A percentile compares a stretch with the other conserved stretches of the same genome.
Conservation (phyloP, 2,113 vertebrate species). For the Oxyura jamaicensis region DNA sequence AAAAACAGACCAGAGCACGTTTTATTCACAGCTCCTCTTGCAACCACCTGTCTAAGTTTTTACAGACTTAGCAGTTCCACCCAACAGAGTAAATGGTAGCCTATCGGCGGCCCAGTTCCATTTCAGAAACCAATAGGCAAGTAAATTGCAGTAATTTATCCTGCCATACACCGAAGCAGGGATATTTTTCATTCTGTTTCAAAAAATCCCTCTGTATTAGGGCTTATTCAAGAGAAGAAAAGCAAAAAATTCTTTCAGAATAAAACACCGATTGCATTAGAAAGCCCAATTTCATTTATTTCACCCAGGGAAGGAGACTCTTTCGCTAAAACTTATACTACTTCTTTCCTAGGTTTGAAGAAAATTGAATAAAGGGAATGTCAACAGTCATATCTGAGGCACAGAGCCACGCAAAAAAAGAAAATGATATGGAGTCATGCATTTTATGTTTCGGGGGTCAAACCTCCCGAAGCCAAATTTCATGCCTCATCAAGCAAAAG, state of each 20-base stretch:
- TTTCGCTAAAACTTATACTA: neutral
- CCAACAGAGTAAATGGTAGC: neutral
- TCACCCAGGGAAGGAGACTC: neutral
- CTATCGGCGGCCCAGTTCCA: rapidly evolving
- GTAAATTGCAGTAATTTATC: neutral
- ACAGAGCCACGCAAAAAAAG: neutral
- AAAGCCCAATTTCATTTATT: neutral
- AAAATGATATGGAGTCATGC: neutral
- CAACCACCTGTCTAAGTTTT: neutral
- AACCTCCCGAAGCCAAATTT: neutral
- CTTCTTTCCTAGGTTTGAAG: neutral
- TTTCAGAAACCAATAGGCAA: neutral
- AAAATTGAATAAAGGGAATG: neutral
- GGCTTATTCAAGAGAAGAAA: neutral
- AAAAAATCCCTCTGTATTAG: neutral
- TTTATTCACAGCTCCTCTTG: neutral
- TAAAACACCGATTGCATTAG: neutral
- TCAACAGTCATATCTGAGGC: neutral
- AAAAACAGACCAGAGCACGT: neutral
- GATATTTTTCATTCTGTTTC: neutral
- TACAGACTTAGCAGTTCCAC: neutral
- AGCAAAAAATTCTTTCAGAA: neutral
- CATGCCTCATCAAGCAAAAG: neutral
- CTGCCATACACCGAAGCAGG: neutral
- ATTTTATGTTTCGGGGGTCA: neutral